phyloP scores from a whole-genome alignment of 2,888 invertebrate species.

The Cephus rjabovi region DNA sequence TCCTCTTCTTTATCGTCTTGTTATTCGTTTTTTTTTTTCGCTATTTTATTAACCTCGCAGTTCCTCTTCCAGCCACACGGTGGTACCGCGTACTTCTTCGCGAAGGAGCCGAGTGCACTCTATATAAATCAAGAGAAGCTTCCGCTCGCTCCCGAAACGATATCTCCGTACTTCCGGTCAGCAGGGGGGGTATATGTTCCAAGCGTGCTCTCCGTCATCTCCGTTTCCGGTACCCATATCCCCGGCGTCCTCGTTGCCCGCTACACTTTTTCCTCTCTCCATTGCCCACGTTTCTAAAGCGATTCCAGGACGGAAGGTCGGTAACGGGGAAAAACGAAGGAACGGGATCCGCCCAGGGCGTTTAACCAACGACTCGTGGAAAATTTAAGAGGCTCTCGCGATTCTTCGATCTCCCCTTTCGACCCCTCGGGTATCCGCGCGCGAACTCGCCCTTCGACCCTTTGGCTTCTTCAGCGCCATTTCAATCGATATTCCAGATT shows the following conservation, averaged over 20 bases:
- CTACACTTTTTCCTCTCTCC: neutral
- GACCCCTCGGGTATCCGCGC: neutral
- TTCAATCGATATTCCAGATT: neutral
- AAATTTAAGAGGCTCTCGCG: constrained; percentile 17
- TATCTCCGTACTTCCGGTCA: constrained; percentile 46
- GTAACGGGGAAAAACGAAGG: constrained; percentile 9
- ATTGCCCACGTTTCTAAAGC: neutral
- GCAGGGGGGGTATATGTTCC: constrained; percentile 25
- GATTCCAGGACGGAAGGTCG: neutral
- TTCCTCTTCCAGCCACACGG: neutral
- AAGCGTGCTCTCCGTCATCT: constrained; percentile 39
- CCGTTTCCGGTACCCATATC: constrained; percentile 33
- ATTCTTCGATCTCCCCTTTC: neutral
- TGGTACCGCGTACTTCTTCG: neutral
- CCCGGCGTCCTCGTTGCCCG: neutral
- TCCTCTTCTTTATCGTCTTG: neutral
- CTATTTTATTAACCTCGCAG: neutral
- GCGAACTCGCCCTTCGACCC: neutral
- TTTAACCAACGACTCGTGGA: constrained; percentile 19
- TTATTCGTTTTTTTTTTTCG: constrained; percentile 7
- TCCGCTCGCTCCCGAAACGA: constrained; percentile 39
- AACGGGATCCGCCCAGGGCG: constrained; percentile 17
- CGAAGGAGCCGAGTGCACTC: constrained; percentile 30
- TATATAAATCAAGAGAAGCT: constrained; percentile 45
- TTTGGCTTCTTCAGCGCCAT: neutral